These are phyloP conservation scores for Clarias macrocephalus DNA, from an alignment of 2,113 vertebrate genomes.

Conservation along the genomic window DNA sequence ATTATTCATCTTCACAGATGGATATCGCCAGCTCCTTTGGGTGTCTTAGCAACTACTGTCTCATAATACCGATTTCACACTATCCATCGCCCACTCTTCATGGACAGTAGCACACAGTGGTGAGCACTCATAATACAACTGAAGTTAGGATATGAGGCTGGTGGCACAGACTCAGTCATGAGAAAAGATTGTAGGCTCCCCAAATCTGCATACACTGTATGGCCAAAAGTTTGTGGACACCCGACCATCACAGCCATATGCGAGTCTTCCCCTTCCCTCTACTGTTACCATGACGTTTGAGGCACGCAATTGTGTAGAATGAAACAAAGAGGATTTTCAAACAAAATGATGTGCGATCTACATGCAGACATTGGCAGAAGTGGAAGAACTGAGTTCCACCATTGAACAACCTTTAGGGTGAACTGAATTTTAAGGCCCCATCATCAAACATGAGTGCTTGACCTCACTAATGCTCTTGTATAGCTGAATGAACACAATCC, in stretches of 20 bases:
- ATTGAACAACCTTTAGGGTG: not conserved
- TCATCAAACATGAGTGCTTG: not conserved
- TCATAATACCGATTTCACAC: slow-evolving; percentile 52
- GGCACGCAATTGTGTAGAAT: not conserved
- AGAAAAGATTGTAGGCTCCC: not conserved
- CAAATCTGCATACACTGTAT: not conserved
- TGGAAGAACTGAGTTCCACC: not conserved
- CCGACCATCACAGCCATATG: not conserved
- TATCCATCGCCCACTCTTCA: slow-evolving; percentile 45
- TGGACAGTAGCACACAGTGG: slow-evolving; percentile 14
- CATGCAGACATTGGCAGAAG: not conserved
- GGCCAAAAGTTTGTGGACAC: not conserved
- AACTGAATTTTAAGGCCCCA: not conserved
- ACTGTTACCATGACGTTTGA: not conserved
- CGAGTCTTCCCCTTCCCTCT: not conserved
- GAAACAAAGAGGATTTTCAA: not conserved
- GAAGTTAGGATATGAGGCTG: not conserved
- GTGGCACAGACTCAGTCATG: not conserved
- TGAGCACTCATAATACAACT: slow-evolving; percentile 3
- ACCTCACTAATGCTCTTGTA: not conserved
- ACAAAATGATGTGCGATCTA: not conserved
- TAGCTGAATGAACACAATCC: not conserved
- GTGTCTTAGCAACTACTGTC: slow-evolving; percentile 73
- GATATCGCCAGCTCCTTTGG: slow-evolving; percentile 59
- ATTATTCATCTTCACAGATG: slow-evolving; percentile 65